phyloP scores from a whole-genome alignment of 2,797 vertebrate species.

The Coregonus sp. region DNA sequence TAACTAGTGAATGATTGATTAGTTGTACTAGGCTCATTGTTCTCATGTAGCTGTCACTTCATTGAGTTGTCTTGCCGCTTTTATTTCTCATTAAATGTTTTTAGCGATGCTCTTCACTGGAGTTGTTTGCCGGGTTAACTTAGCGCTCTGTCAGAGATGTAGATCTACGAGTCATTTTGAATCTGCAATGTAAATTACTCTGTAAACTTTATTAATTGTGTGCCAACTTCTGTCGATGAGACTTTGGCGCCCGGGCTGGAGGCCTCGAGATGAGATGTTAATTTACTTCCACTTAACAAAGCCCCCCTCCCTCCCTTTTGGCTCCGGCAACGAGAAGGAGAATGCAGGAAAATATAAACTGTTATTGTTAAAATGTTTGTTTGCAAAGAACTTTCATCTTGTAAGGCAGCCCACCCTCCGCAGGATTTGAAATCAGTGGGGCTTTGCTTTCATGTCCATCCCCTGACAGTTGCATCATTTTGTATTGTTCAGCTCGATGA shows the following conservation, averaged over 20 bases:
- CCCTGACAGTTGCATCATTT: conserved; percentile 76
- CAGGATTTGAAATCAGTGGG: conserved; percentile 76
- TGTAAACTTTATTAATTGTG: conserved; percentile 66
- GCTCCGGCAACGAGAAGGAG: conserved; percentile 66
- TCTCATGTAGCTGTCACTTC: conserved; percentile 62
- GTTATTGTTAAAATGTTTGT: conserved; percentile 85
- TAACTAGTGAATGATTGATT: conserved; percentile 69
- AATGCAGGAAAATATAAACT: conserved; percentile 76
- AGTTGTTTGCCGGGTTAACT: conserved; percentile 41
- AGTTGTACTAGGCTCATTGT: conserved; percentile 52
- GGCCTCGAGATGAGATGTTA: conserved; percentile 71
- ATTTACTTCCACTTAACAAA: conserved; percentile 73
- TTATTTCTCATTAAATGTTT: conserved; percentile 37
- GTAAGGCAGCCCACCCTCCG: conserved; percentile 78
- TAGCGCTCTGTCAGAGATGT: conserved; percentile 20
- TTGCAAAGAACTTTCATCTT: conserved; percentile 85
- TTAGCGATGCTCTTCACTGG: conserved; percentile 25
- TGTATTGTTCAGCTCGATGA: conserved; percentile 75
- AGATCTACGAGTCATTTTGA: conserved; percentile 44
- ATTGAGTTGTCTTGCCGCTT: conserved; percentile 32
- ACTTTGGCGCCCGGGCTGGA: conserved; percentile 58
- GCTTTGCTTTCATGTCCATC: conserved; percentile 81
- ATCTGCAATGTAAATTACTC: conserved; percentile 70
- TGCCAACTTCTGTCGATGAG: conserved; percentile 66
- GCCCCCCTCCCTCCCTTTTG: conserved; percentile 37